These are phyloP conservation scores for Dendrocincla tyrannina DNA, from an alignment of 2,797 vertebrate genomes.

Conservation along the genomic window DNA sequence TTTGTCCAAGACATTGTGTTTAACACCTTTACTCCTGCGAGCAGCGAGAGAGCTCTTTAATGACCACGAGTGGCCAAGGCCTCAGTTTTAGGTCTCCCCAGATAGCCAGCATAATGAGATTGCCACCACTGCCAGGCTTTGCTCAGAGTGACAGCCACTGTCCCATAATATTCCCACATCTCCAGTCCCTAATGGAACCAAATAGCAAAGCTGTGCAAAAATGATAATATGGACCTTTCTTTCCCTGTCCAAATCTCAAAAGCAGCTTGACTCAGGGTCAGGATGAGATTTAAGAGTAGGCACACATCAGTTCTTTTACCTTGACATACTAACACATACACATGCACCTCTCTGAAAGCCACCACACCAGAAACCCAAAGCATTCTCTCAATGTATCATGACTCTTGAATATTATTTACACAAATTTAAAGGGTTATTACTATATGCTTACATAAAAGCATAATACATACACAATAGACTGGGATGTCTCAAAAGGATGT, in stretches of 20 bases:
- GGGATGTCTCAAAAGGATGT: background rate
- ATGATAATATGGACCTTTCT: background rate
- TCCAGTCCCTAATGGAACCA: background rate
- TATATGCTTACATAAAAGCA: background rate
- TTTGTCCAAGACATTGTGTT: constrained; percentile 17
- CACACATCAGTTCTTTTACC: background rate
- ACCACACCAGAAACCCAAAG: background rate
- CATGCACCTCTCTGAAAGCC: background rate
- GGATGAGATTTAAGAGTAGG: fast-evolving
- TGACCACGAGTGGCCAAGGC: constrained; percentile 30
- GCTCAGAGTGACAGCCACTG: constrained; percentile 32
- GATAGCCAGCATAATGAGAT: constrained; percentile 45
- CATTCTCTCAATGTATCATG: background rate
- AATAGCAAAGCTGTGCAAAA: constrained; percentile 16
- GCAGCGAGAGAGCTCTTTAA: background rate
- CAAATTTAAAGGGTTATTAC: background rate
- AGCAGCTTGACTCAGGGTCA: background rate
- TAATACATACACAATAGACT: background rate
- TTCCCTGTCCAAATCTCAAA: background rate
- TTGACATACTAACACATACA: background rate
- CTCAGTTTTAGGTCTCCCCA: constrained; percentile 38
- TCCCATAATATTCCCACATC: background rate
- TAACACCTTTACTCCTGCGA: constrained; percentile 52
- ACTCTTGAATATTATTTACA: background rate
- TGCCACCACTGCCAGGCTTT: background rate